phyloP scores from a whole-genome alignment of 2,888 invertebrate species.

The Noctua janthe region DNA sequence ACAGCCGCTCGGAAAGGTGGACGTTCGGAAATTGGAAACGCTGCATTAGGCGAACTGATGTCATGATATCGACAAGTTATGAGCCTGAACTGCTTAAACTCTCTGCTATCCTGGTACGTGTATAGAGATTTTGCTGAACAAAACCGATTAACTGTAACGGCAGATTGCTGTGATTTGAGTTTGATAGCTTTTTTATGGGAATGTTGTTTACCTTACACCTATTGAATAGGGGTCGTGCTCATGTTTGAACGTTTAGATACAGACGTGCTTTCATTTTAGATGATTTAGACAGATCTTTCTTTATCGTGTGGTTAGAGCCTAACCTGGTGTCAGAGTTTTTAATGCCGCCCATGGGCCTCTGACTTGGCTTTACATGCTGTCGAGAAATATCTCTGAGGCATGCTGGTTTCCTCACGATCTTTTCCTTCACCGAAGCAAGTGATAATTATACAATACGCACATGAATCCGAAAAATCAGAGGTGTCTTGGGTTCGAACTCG shows the following conservation, averaged over 20 bases:
- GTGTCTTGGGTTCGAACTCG: too few relatives aligned
- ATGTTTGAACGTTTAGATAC: conserved; percentile 20
- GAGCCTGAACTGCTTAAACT: conserved; percentile 72
- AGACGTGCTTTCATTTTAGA: neutral
- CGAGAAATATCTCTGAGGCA: too few relatives aligned
- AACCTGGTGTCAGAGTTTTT: too few relatives aligned
- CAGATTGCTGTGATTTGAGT: conserved; percentile 67
- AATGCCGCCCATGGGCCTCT: too few relatives aligned
- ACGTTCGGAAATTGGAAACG: conserved; percentile 88
- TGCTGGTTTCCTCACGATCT: too few relatives aligned
- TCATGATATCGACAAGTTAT: conserved; percentile 85
- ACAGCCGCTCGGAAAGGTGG: conserved; percentile 73
- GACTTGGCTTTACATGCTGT: too few relatives aligned
- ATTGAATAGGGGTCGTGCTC: conserved; percentile 37
- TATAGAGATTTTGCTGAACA: conserved; percentile 67
- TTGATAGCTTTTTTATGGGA: conserved; percentile 64
- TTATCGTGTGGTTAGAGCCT: too few relatives aligned
- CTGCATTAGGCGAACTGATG: conserved; percentile 82
- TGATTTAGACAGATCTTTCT: neutral
- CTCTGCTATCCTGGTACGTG: conserved; percentile 58
- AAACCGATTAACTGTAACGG: conserved; percentile 71
- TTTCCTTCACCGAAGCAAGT: too few relatives aligned
- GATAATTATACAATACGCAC: too few relatives aligned
- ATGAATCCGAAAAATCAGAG: too few relatives aligned
- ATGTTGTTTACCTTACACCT: conserved; percentile 57